These are phyloP conservation scores for Aphelenchoides bicaudatus DNA, from an alignment of 2,888 invertebrate genomes.

Conservation along the genomic window DNA sequence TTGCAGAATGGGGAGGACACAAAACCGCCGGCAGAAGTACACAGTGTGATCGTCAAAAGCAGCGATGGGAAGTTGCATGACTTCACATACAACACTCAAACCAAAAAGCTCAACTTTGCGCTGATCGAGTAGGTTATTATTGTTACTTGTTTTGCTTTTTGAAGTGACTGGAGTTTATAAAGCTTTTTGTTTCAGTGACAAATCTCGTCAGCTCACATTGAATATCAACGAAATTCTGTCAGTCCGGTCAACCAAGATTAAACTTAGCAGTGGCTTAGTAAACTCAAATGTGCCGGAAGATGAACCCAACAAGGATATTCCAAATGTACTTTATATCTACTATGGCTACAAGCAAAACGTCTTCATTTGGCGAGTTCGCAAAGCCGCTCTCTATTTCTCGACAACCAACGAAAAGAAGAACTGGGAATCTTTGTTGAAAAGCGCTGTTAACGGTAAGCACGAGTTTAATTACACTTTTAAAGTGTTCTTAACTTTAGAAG, in stretches of 20 bases:
- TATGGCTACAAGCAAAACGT: slow-evolving; percentile 53
- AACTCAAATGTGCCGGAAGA: slow-evolving; percentile 20
- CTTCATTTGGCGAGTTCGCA: slow-evolving; percentile 51
- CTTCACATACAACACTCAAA: not conserved
- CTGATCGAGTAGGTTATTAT: not conserved
- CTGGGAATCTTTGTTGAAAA: slow-evolving; percentile 31
- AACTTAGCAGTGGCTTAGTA: slow-evolving; percentile 35
- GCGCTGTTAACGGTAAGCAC: slow-evolving; percentile 27
- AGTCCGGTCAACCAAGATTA: slow-evolving; percentile 31
- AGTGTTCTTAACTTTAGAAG: slow-evolving; percentile 30
- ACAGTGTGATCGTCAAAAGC: not conserved
- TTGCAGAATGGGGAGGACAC: not conserved
- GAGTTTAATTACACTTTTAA: not conserved
- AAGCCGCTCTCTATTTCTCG: slow-evolving; percentile 37
- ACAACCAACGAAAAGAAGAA: slow-evolving; percentile 43
- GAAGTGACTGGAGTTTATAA: not conserved
- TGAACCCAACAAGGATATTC: slow-evolving; percentile 22
- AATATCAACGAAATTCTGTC: slow-evolving; percentile 32
- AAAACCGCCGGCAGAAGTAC: not conserved
- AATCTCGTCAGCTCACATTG: slow-evolving; percentile 22
- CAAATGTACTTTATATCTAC: slow-evolving; percentile 51
- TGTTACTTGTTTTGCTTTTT: too few species aligned
- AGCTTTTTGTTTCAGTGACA: not conserved
- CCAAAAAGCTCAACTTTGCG: slow-evolving; percentile 2
- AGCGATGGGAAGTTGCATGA: slow-evolving; percentile 9